phyloP scores from a whole-genome alignment of 2,888 invertebrate genomes.

The Stenotaenia linearis region DNA sequence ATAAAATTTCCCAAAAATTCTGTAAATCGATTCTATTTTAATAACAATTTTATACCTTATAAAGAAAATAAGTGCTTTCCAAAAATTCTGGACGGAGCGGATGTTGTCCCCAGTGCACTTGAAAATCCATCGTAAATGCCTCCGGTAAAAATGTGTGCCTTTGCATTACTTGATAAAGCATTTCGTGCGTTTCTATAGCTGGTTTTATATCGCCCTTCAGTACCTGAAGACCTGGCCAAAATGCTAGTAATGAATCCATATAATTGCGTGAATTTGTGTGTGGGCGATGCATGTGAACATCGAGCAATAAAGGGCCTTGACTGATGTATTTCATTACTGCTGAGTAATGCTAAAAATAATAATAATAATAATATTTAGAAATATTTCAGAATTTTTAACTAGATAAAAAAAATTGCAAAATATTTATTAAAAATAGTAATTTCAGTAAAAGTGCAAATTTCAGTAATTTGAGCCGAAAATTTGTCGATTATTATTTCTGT shows the following conservation, averaged over 20 bases:
- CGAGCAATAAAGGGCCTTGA: conserved; percentile 88
- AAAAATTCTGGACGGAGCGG: conserved; percentile 94
- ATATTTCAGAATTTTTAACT: too few relatives aligned
- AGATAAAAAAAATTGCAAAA: too few relatives aligned
- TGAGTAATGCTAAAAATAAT: conserved; percentile 69
- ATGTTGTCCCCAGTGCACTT: conserved; percentile 98
- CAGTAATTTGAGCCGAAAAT: too few relatives aligned
- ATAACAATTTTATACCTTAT: conserved; percentile 59
- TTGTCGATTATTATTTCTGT: too few relatives aligned
- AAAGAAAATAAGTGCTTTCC: conserved; percentile 95
- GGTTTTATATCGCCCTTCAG: conserved; percentile 86
- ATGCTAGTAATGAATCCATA: conserved; percentile 95
- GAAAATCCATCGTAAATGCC: conserved; percentile 96
- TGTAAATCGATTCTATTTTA: too few relatives aligned
- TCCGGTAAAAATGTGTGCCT: conserved; percentile 96
- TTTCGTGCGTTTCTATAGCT: conserved; percentile 98
- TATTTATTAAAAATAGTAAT: too few relatives aligned
- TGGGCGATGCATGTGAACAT: conserved; percentile 92
- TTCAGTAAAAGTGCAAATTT: too few relatives aligned
- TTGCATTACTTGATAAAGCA: conserved; percentile 97
- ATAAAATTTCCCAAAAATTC: too few relatives aligned
- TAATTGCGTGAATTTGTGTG: conserved; percentile 89
- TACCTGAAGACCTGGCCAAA: conserved; percentile 97
- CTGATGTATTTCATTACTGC: conserved; percentile 97
- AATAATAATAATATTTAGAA: not conserved